A percentile compares a stretch with the other conserved stretches of the same genome.
These are phyloP conservation scores for Clavelina lepadiformis DNA, from an alignment of 23 tunicate species.

Conservation along the genomic window DNA sequence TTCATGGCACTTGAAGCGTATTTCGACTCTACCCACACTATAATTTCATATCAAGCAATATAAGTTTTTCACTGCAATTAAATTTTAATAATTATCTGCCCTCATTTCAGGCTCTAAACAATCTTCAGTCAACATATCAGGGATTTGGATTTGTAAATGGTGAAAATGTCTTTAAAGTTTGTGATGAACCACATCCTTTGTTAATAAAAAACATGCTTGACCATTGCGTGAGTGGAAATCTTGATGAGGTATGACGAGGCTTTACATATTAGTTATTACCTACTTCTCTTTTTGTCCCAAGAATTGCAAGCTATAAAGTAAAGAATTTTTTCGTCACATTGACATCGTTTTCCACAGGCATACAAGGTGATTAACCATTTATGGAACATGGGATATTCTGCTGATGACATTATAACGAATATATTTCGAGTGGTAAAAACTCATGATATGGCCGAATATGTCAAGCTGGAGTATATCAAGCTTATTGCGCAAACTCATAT, in stretches of 20 bases:
- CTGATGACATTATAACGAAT: slow-evolving; percentile 92
- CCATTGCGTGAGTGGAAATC: slow-evolving; percentile 61
- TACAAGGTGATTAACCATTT: slow-evolving; percentile 76
- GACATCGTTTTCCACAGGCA: slow-evolving; percentile 78
- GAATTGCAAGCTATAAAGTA: too few relatives aligned
- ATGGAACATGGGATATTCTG: slow-evolving; percentile 86
- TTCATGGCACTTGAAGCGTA: too few relatives aligned
- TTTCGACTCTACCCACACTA: too few relatives aligned
- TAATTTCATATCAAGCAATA: too few relatives aligned
- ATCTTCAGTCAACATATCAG: slow-evolving; percentile 80
- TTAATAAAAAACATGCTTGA: slow-evolving; percentile 85
- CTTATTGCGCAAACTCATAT: slow-evolving; percentile 66
- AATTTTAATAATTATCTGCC: too few relatives aligned
- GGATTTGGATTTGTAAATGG: slow-evolving; percentile 88
- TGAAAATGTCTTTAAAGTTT: slow-evolving; percentile 94
- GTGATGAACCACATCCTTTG: slow-evolving; percentile 97
- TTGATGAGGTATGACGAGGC: slow-evolving; percentile 83
- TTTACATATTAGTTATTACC: too few relatives aligned
- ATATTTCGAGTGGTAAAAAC: slow-evolving; percentile 92
- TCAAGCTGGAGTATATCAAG: slow-evolving; percentile 83
- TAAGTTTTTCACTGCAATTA: too few relatives aligned
- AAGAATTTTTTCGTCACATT: too few relatives aligned
- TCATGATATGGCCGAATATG: slow-evolving; percentile 68
- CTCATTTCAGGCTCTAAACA: slow-evolving; percentile 82
- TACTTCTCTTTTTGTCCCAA: slow-evolving; percentile 1